phyloP scores from a whole-genome alignment of 1,140 invertebrate genomes.

The Drosophila subobscura region DNA sequence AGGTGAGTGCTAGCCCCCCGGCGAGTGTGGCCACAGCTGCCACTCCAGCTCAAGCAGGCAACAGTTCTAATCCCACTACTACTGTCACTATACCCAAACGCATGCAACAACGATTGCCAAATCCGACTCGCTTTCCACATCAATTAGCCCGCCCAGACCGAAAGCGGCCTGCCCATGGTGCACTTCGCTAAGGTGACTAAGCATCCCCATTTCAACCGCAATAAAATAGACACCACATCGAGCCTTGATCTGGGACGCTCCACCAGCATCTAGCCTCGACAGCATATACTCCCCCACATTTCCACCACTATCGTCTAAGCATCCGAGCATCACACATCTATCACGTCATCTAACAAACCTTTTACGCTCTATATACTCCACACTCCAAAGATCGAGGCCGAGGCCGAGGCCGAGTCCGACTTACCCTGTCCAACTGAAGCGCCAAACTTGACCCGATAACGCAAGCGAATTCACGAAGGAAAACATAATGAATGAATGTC shows the following conservation, averaged over 20 bases:
- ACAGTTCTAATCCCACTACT: conserved; percentile 37
- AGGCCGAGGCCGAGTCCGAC: no score
- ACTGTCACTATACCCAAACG: background rate
- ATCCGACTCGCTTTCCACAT: background rate
- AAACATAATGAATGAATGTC: background rate
- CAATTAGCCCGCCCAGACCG: conserved; percentile 41
- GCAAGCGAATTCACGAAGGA: background rate
- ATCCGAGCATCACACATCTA: background rate
- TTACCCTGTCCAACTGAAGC: background rate
- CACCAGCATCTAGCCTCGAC: conserved; percentile 66
- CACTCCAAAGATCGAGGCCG: no score
- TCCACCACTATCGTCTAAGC: background rate
- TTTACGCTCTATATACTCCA: conserved; percentile 8
- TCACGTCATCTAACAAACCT: background rate
- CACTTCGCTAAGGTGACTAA: conserved; percentile 68
- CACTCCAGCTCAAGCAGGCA: conserved; percentile 10
- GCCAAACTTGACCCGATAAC: background rate
- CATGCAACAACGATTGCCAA: background rate
- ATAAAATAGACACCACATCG: conserved; percentile 63
- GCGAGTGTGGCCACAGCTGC: conserved; percentile 57
- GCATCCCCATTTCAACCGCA: conserved; percentile 59
- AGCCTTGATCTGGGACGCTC: conserved; percentile 67
- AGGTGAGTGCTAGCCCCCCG: conserved; percentile 76
- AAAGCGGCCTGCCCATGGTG: conserved; percentile 58
- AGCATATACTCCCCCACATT: background rate